Conservation (phyloP, 2,888 invertebrate species). For the Vanessa cardui region DNA sequence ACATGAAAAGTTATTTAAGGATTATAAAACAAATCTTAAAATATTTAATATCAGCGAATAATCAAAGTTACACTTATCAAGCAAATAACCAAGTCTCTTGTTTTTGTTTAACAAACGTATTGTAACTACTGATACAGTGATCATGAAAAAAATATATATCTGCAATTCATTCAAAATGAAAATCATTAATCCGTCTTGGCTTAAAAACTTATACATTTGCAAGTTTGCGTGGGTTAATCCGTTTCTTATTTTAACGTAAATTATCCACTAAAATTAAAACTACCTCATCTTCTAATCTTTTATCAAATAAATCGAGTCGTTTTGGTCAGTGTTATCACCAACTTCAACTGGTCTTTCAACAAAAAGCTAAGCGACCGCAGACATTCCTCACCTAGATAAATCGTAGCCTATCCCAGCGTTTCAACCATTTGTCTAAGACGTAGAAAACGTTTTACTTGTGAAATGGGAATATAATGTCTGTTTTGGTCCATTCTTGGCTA, state of each 20-base stretch:
- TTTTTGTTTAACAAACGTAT: no score
- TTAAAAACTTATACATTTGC: no score
- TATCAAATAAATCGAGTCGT: slow-evolving; percentile 18
- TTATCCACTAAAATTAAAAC: background rate
- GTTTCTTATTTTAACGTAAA: background rate
- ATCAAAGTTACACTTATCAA: no score
- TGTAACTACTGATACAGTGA: no score
- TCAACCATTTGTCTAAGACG: slow-evolving; percentile 28
- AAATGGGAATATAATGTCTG: slow-evolving; percentile 16
- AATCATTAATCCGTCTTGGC: no score
- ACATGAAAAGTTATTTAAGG: no score
- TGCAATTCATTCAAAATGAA: no score
- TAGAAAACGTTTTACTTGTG: slow-evolving; percentile 11
- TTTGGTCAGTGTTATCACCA: slow-evolving; percentile 14
- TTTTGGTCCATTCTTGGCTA: background rate
- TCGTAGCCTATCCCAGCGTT: slow-evolving; percentile 32
- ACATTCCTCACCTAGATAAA: slow-evolving; percentile 40
- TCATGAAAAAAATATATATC: no score
- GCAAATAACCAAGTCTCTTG: no score
- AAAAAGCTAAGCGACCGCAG: slow-evolving; percentile 33
- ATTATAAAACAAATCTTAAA: no score
- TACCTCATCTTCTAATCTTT: slow-evolving; percentile 3
- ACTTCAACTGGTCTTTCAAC: slow-evolving; percentile 7
- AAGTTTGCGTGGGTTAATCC: background rate
- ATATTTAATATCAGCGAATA: no score